Percentiles rank a stretch among this genome's conserved stretches.
Evolutionary conservation across 2,797 vertebrate genomes (phyloP).

Genomic region (Cottoperca gobio): DNA sequence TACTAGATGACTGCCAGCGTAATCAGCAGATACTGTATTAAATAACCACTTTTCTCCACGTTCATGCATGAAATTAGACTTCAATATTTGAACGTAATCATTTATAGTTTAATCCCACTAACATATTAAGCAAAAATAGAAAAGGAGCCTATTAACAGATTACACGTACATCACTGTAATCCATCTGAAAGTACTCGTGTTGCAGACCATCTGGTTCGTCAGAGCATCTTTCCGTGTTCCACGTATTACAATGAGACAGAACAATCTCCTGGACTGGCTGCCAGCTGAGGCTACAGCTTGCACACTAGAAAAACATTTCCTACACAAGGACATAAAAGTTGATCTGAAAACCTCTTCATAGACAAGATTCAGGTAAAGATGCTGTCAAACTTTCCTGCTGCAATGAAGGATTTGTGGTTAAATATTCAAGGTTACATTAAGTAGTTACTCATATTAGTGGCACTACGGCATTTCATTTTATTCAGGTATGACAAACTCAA

Average conservation of each 20-base stretch:
- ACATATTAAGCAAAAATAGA: not conserved
- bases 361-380: not conserved
- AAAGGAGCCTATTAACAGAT: slow-evolving; percentile 2
- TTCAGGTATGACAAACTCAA: not conserved
- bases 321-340: not conserved
- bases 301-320: not conserved
- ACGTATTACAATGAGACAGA: not conserved
- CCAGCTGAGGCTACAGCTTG: not conserved
- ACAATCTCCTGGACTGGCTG: not conserved
- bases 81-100: not conserved
- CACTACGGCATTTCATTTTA: not conserved
- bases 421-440: slow-evolving; percentile 2
- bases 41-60: slow-evolving; percentile 11
- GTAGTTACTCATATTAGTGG: not conserved
- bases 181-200: not conserved
- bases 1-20: slow-evolving; percentile 2
- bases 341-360: slow-evolving; percentile 13
- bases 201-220: slow-evolving; percentile 5
- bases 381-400: not conserved
- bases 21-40: slow-evolving; percentile 12
- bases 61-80: not conserved
- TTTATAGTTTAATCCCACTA: not conserved
- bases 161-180: not conserved
- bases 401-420: not conserved
- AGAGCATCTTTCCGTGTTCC: not conserved